Conservation (phyloP, 2,797 vertebrate species). For the Anabas testudineus region DNA sequence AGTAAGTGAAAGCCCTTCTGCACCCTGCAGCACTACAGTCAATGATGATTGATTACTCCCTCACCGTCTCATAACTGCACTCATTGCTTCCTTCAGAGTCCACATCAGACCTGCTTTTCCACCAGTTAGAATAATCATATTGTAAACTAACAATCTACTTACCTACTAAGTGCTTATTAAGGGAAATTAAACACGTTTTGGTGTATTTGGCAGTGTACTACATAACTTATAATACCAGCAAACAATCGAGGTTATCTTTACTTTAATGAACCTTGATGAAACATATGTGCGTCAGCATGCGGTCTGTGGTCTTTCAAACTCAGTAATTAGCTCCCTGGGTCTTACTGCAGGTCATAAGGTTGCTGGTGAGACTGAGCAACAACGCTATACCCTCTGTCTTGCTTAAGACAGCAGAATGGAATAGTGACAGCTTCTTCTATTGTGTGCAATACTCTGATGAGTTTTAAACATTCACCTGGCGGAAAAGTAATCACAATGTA, state of each 20-base stretch:
- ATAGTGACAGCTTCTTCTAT: neutral
- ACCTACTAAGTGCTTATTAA: conserved; percentile 15
- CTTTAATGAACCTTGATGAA: conserved; percentile 35
- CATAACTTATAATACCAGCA: conserved; percentile 9
- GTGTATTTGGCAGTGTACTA: conserved; percentile 24
- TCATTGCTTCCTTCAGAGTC: conserved; percentile 69
- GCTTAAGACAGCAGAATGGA: conserved; percentile 19
- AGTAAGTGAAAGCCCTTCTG: conserved; percentile 60
- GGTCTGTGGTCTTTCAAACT: conserved; percentile 39
- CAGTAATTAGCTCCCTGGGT: conserved; percentile 60
- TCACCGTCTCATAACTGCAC: conserved; percentile 72
- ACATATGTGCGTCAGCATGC: conserved; percentile 27
- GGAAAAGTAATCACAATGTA: conserved; percentile 41
- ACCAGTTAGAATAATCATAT: conserved; percentile 31
- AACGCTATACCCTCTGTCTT: conserved; percentile 26
- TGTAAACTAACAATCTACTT: conserved; percentile 15
- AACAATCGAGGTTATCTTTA: conserved; percentile 5
- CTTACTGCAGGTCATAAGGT: conserved; percentile 47
- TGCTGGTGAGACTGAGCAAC: conserved; percentile 25
- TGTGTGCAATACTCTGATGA: conserved; percentile 19
- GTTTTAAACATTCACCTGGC: conserved; percentile 51
- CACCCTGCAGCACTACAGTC: conserved; percentile 70
- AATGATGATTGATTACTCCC: conserved; percentile 78
- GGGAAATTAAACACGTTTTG: conserved; percentile 23
- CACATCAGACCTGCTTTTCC: conserved; percentile 42